Conservation (phyloP, 2,888 invertebrate species). For the Lordiphosa andalusiaca region DNA sequence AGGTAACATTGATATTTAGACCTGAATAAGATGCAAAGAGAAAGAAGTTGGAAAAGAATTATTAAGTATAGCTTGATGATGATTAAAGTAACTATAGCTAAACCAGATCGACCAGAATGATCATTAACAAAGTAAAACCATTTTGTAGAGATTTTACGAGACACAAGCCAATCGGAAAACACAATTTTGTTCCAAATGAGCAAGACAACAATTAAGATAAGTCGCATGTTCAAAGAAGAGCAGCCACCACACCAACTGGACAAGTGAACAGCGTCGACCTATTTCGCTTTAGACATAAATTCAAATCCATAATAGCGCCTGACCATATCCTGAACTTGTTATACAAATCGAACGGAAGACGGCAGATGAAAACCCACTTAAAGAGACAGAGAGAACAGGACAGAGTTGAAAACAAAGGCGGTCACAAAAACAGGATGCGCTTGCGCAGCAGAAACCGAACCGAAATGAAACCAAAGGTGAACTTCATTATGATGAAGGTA, state of each 20-base stretch:
- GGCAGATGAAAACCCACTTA: slow-evolving; percentile 39
- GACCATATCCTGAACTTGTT: slow-evolving; percentile 29
- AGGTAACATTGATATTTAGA: too few relatives aligned
- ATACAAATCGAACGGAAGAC: slow-evolving; percentile 42
- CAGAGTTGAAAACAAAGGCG: slow-evolving; percentile 37
- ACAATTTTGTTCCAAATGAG: slow-evolving; percentile 19
- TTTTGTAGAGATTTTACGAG: slow-evolving; percentile 37
- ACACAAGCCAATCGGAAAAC: slow-evolving; percentile 26
- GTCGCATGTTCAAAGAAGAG: slow-evolving; percentile 5
- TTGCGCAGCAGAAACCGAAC: slow-evolving; percentile 57
- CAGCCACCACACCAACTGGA: background rate
- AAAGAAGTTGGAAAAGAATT: too few relatives aligned
- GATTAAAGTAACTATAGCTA: too few relatives aligned
- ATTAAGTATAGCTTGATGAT: too few relatives aligned
- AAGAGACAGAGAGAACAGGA: slow-evolving; percentile 44
- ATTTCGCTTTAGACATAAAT: slow-evolving; percentile 18
- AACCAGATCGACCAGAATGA: background rate
- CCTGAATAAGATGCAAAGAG: too few relatives aligned
- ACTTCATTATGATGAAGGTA: slow-evolving; percentile 53
- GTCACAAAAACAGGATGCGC: slow-evolving; percentile 64
- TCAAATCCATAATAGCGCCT: slow-evolving; percentile 45
- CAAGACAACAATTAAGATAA: slow-evolving; percentile 21
- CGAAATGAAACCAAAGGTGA: slow-evolving; percentile 52
- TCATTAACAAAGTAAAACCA: slow-evolving; percentile 28
- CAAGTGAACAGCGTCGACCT: slow-evolving; percentile 19